These are phyloP conservation scores for Hypolimnas misippus DNA, from an alignment of 2,888 invertebrate genomes.

Conservation along the genomic window DNA sequence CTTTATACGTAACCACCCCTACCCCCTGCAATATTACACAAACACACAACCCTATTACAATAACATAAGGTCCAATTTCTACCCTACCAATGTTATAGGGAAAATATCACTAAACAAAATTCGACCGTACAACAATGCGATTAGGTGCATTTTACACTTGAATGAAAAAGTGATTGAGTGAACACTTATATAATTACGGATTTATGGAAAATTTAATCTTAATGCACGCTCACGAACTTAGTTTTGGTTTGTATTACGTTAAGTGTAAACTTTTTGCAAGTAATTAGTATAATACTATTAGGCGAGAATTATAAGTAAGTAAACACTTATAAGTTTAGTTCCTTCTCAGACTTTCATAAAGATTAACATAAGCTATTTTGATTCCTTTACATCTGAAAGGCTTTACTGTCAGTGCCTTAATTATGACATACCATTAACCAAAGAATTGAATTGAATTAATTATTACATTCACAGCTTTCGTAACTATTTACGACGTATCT, in stretches of 20 bases:
- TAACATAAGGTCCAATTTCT: not conserved
- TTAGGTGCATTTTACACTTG: not conserved
- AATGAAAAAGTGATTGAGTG: slow-evolving; percentile 16
- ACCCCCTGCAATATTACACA: slow-evolving; percentile 8
- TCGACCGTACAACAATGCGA: not conserved
- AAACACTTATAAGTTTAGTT: too few relatives aligned
- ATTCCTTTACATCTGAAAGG: too few relatives aligned
- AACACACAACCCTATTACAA: not conserved
- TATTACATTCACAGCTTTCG: too few relatives aligned
- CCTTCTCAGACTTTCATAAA: too few relatives aligned
- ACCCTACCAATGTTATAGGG: not conserved
- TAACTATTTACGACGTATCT: not conserved
- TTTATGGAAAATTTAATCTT: slow-evolving; percentile 26
- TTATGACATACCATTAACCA: too few relatives aligned
- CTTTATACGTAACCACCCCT: not conserved
- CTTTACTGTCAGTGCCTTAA: too few relatives aligned
- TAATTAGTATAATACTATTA: slow-evolving; percentile 2
- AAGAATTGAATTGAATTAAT: too few relatives aligned
- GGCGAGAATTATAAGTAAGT: too few relatives aligned
- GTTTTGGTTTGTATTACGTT: slow-evolving; percentile 10
- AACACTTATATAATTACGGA: slow-evolving; percentile 28
- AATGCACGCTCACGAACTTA: slow-evolving; percentile 20
- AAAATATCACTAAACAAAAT: slow-evolving; percentile 9
- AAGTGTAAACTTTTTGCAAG: not conserved
- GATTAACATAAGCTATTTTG: too few relatives aligned